phyloP scores from a whole-genome alignment of 2,113 vertebrate genomes.

The Albula glossodonta region DNA sequence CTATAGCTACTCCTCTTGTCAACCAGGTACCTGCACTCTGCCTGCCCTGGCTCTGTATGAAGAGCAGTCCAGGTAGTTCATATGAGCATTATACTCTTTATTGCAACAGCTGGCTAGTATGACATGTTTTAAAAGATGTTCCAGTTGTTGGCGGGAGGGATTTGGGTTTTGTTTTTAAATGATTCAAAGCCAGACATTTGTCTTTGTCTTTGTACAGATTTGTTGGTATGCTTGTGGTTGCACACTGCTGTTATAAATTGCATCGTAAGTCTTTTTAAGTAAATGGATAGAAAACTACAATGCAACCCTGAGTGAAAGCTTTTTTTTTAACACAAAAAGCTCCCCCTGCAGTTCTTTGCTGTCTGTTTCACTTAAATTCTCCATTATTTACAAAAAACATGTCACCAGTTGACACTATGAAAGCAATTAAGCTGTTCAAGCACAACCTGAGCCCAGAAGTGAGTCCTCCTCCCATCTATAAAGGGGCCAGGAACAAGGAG shows the following conservation, averaged over 20 bases:
- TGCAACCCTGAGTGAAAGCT: slow-evolving; percentile 30
- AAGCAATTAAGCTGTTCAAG: slow-evolving; percentile 29
- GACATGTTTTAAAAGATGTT: too few species aligned
- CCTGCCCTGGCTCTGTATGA: too few species aligned
- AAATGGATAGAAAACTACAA: slow-evolving; percentile 30
- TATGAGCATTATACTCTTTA: too few species aligned
- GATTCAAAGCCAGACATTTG: background rate
- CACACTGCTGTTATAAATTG: slow-evolving; percentile 23
- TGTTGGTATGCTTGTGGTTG: slow-evolving; percentile 3
- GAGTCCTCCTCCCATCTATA: background rate
- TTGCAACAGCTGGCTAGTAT: too few species aligned
- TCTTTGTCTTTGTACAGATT: slow-evolving; percentile 15
- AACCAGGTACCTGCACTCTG: too few species aligned
- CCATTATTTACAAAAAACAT: slow-evolving; percentile 37
- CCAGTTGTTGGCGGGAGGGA: too few species aligned
- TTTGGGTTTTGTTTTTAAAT: background rate
- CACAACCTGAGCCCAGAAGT: background rate
- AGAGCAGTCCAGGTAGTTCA: too few species aligned
- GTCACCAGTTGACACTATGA: slow-evolving; percentile 31
- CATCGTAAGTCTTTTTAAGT: slow-evolving; percentile 33
- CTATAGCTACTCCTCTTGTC: too few species aligned
- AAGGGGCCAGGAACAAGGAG: background rate
- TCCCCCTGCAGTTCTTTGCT: slow-evolving; percentile 25
- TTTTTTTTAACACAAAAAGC: slow-evolving; percentile 25
- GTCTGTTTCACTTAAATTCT: slow-evolving; percentile 35